Evolutionary conservation across 2,797 vertebrate genomes (phyloP).

Genomic region (Apogon hyalosoma): DNA sequence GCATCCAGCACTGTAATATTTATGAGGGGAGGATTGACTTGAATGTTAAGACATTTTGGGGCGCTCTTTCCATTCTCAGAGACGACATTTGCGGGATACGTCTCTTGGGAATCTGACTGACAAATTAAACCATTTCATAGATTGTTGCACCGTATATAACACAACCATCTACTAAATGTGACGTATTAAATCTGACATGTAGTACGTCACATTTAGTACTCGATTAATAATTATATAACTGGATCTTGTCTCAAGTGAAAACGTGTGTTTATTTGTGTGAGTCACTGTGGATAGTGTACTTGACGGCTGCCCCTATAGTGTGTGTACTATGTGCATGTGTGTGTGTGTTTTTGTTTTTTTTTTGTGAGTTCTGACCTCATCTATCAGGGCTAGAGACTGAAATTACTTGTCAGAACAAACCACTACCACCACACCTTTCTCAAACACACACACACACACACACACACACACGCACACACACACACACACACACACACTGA

Average conservation of each 20-base stretch:
- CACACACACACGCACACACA: constrained; percentile 27
- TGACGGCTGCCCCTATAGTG: constrained; percentile 27
- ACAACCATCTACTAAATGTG: no score
- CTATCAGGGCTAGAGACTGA: constrained; percentile 60
- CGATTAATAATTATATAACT: not conserved
- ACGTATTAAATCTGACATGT: no score
- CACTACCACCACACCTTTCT: constrained; percentile 31
- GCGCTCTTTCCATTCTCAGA: not conserved
- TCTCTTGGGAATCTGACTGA: not conserved
- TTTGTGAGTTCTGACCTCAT: constrained; percentile 53
- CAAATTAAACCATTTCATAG: not conserved
- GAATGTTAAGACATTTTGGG: constrained; percentile 21
- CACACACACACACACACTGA: constrained; percentile 42
- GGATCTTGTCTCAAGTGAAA: not conserved
- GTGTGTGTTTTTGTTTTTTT: constrained; percentile 15
- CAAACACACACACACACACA: constrained; percentile 21
- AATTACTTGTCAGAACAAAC: constrained; percentile 76
- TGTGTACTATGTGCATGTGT: constrained; percentile 7
- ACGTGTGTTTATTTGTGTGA: not conserved
- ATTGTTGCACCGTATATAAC: not conserved
- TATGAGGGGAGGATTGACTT: constrained; percentile 19
- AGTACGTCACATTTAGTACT: not conserved
- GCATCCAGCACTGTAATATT: constrained; percentile 26
- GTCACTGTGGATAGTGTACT: constrained; percentile 5
- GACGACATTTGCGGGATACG: not conserved